A percentile compares a stretch with the other conserved stretches of the same genome.
Conservation (phyloP, 2,888 invertebrate species). For the Zelleria hepariella region DNA sequence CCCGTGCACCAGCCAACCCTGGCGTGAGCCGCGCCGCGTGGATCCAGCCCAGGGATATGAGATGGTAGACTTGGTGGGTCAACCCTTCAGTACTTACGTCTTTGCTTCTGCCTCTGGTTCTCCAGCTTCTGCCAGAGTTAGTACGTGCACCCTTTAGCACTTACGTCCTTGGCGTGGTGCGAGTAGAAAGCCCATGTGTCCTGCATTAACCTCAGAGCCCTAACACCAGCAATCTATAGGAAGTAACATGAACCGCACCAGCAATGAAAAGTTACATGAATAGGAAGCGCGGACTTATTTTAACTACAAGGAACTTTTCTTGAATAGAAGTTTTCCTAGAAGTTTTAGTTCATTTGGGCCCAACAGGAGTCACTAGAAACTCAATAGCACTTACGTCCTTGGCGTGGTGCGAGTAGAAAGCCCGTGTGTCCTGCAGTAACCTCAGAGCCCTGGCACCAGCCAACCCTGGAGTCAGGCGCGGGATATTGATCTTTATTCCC, state of each 20-base stretch:
- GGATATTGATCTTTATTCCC: background rate
- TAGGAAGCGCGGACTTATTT: no score
- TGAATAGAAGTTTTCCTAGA: background rate
- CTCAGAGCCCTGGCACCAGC: slow-evolving; percentile 78
- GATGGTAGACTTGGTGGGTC: no score
- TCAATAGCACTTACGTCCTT: slow-evolving; percentile 79
- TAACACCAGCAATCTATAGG: no score
- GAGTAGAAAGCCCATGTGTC: slow-evolving; percentile 88
- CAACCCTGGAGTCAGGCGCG: no score
- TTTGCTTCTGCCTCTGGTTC: no score
- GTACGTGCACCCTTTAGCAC: no score
- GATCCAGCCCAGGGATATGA: slow-evolving; percentile 91
- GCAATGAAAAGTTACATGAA: no score
- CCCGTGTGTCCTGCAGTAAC: slow-evolving; percentile 81
- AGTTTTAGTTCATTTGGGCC: background rate
- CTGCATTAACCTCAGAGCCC: slow-evolving; percentile 79
- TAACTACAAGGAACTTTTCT: no score
- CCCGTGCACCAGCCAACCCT: slow-evolving; percentile 79
- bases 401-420: slow-evolving; percentile 90
- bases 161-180: slow-evolving; percentile 89
- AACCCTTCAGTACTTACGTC: no score
- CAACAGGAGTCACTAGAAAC: background rate
- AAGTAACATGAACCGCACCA: no score
- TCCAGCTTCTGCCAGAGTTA: no score
- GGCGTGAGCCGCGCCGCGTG: slow-evolving; percentile 83